Evolutionary conservation across 2,113 vertebrate genomes (phyloP).

Genomic region (Argyrosomus japonicus): DNA sequence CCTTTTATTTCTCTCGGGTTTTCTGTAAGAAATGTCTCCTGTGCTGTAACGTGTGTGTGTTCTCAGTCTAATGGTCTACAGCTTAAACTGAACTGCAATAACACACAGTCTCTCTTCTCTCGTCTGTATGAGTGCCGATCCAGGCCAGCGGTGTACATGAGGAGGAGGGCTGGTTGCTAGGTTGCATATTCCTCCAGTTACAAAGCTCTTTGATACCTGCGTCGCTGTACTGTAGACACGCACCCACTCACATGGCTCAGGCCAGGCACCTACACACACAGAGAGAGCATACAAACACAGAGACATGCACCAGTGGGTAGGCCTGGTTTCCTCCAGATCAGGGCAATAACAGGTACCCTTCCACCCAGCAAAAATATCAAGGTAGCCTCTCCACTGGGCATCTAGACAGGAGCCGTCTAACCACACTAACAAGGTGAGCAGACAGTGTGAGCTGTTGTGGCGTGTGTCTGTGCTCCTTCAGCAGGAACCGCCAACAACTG

Average conservation of each 20-base stretch:
- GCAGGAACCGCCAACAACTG: conserved; percentile 60
- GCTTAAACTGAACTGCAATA: neutral
- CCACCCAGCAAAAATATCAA: conserved; percentile 46
- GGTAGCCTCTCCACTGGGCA: conserved; percentile 29
- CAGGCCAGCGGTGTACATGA: conserved; percentile 58
- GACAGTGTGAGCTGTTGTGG: conserved; percentile 60
- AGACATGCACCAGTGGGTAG: conserved; percentile 19
- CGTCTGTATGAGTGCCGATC: conserved; percentile 10
- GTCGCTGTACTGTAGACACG: conserved; percentile 45
- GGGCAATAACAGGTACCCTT: conserved; percentile 41
- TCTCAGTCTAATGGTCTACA: neutral
- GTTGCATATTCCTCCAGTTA: conserved; percentile 60
- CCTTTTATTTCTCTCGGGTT: neutral
- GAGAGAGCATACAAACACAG: conserved; percentile 26
- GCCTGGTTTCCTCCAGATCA: conserved; percentile 38
- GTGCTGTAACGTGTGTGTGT: conserved; percentile 11
- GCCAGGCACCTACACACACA: conserved; percentile 32
- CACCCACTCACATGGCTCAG: conserved; percentile 49
- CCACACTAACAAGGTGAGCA: conserved; percentile 74
- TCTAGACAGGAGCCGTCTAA: conserved; percentile 53
- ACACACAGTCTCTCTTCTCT: conserved; percentile 11
- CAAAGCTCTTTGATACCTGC: conserved; percentile 58
- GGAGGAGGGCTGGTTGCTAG: conserved; percentile 73
- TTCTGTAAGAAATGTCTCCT: neutral
- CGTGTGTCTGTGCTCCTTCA: conserved; percentile 63